phyloP scores from a whole-genome alignment of 2,113 vertebrate genomes.

The Eretmochelys imbricata region DNA sequence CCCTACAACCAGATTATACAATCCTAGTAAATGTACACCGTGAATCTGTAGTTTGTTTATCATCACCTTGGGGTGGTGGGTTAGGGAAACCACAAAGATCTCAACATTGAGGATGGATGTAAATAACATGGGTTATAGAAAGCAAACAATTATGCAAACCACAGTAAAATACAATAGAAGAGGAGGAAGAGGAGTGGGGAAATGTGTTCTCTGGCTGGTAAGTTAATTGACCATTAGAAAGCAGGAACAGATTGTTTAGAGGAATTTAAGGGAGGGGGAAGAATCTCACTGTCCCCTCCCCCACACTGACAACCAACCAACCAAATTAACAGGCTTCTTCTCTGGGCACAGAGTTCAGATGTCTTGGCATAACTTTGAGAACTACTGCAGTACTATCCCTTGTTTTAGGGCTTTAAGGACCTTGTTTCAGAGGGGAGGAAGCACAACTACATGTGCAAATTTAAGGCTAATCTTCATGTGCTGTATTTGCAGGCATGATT shows the following conservation, averaged over 20 bases:
- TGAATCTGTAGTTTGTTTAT: slow-evolving; percentile 3
- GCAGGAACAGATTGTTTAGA: background rate
- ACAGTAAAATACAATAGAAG: background rate
- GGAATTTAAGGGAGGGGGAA: background rate
- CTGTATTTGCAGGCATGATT: background rate
- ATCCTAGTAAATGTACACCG: background rate
- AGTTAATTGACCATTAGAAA: background rate
- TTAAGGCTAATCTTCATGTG: background rate
- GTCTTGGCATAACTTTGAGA: background rate
- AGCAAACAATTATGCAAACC: background rate
- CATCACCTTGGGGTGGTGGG: background rate
- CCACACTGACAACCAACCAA: no score
- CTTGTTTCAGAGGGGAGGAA: background rate
- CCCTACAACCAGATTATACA: background rate
- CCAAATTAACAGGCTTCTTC: background rate
- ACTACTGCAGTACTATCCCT: slow-evolving; percentile 1
- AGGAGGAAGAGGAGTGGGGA: background rate
- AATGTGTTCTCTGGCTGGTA: background rate
- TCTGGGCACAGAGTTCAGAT: background rate
- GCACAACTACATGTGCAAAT: background rate
- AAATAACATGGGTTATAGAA: background rate
- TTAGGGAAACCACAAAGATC: slow-evolving; percentile 1
- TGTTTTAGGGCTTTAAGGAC: background rate
- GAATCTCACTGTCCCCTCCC: background rate
- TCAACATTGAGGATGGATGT: background rate